phyloP scores from a whole-genome alignment of 2,888 invertebrate species.

The Sinhomidia bicolor region DNA sequence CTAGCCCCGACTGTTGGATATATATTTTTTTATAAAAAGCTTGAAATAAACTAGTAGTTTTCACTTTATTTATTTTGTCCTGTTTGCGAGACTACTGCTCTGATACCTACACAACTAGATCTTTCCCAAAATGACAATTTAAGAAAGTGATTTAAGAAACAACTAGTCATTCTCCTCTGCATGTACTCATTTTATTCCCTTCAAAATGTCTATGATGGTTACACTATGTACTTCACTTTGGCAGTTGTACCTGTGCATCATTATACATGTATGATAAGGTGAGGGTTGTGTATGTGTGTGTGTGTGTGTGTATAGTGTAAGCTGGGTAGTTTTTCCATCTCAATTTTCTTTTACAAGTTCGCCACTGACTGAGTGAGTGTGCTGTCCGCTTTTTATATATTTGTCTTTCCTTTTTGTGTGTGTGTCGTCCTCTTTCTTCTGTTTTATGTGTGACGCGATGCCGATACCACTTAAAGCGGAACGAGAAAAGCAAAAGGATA shows the following conservation, averaged over 20 bases:
- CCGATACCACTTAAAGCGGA: slow-evolving; percentile 20
- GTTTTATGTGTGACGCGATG: background rate
- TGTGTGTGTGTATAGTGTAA: background rate
- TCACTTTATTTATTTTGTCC: slow-evolving; percentile 1
- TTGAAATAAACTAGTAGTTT: no score
- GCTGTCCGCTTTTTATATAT: background rate
- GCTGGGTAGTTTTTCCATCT: background rate
- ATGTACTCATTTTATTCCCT: background rate
- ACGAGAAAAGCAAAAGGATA: background rate
- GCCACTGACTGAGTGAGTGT: no score
- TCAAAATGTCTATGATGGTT: background rate
- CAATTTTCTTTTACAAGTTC: background rate
- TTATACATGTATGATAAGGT: no score
- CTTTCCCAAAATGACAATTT: slow-evolving; percentile 20
- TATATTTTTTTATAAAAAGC: background rate
- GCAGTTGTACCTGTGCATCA: no score
- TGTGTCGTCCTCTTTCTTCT: background rate
- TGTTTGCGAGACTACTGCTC: background rate
- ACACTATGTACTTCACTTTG: background rate
- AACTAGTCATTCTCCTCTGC: background rate
- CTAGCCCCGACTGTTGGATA: background rate
- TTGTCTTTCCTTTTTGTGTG: slow-evolving; percentile 17
- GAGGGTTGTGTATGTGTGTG: background rate
- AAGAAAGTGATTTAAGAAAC: slow-evolving; percentile 24
- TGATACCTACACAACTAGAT: no score